Percentiles rank a stretch among this genome's conserved stretches.
Evolutionary conservation across 37 sponge, comb jelly and placozoan species (phyloP).

Genomic region (Halisarca cf. caerulea): DNA sequence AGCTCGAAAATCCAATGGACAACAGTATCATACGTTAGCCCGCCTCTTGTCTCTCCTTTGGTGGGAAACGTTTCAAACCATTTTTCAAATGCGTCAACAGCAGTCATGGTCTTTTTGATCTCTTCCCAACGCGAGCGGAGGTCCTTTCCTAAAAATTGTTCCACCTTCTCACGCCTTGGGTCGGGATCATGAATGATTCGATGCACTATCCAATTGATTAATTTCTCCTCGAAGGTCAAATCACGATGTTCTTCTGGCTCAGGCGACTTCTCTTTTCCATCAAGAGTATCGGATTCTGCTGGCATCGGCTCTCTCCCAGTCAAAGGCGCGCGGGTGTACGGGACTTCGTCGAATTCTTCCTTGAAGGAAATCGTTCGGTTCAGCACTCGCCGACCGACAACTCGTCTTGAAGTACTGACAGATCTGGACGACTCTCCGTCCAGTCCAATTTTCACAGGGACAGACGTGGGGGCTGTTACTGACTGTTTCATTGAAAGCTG

Average conservation of each 20-base stretch:
- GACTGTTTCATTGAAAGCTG: not conserved
- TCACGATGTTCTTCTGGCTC: not conserved
- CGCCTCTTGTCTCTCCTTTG: not conserved
- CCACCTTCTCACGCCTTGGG: not conserved
- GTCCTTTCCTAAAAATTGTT: not conserved
- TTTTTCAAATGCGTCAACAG: not conserved
- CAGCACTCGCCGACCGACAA: slow-evolving; percentile 4
- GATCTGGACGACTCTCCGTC: slow-evolving; percentile 1
- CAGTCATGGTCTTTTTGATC: not conserved
- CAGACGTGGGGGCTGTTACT: not conserved
- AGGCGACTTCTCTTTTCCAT: not conserved
- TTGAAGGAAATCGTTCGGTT: slow-evolving; percentile 13
- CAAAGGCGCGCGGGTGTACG: not conserved
- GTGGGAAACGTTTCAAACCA: not conserved
- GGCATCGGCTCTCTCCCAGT: not conserved
- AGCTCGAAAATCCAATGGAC: slow-evolving; percentile 12
- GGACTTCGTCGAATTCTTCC: slow-evolving; percentile 15
- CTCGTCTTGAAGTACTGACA: not conserved
- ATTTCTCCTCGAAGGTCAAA: slow-evolving; percentile 50
- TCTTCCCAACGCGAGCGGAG: not conserved
- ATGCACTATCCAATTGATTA: slow-evolving; percentile 55
- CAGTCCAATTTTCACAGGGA: not conserved
- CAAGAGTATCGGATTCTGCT: not conserved
- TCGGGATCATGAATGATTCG: not conserved
- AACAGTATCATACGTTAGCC: not conserved